Evolutionary conservation across 2,888 invertebrate species (phyloP).

Genomic region (Drosophila monieri): DNA sequence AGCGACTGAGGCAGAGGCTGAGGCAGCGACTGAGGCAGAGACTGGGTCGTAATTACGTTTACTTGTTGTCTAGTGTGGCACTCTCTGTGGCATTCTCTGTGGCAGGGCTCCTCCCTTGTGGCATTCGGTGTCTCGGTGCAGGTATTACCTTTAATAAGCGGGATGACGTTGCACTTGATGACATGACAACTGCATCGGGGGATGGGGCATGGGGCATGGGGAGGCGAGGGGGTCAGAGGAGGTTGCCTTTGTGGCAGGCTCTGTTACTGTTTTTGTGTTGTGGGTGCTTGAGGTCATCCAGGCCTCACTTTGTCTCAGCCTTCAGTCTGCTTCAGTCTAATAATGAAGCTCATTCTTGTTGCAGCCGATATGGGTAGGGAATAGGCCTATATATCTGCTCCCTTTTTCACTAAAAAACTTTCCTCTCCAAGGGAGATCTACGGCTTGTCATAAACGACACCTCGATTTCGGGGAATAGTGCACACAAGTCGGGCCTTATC

Average conservation of each 20-base stretch:
- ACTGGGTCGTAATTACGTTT: conserved; percentile 68
- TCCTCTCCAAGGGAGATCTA: not conserved
- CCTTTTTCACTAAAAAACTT: not conserved
- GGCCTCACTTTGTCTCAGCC: not conserved
- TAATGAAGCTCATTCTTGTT: conserved; percentile 1
- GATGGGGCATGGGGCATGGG: not conserved
- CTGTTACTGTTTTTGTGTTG: not conserved
- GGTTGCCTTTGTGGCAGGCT: conserved; percentile 16
- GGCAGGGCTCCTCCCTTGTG: not conserved
- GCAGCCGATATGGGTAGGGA: not conserved
- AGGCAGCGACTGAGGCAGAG: conserved; percentile 35
- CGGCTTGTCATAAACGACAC: not conserved
- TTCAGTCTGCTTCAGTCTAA: not conserved
- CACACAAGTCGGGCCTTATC: conserved; percentile 17
- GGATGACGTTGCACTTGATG: conserved; percentile 75
- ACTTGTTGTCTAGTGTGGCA: conserved; percentile 59
- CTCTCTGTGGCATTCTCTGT: conserved; percentile 2
- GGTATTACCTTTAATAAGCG: conserved; percentile 65
- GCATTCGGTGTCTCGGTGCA: not conserved
- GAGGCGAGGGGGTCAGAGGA: not conserved
- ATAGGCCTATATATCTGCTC: not conserved
- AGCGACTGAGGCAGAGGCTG: conserved; percentile 22
- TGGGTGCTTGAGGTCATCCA: conserved; percentile 6
- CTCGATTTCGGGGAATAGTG: not conserved
- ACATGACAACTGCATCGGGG: conserved; percentile 41